Conservation (phyloP, 2,797 vertebrate species). For the Octomys mimax region DNA sequence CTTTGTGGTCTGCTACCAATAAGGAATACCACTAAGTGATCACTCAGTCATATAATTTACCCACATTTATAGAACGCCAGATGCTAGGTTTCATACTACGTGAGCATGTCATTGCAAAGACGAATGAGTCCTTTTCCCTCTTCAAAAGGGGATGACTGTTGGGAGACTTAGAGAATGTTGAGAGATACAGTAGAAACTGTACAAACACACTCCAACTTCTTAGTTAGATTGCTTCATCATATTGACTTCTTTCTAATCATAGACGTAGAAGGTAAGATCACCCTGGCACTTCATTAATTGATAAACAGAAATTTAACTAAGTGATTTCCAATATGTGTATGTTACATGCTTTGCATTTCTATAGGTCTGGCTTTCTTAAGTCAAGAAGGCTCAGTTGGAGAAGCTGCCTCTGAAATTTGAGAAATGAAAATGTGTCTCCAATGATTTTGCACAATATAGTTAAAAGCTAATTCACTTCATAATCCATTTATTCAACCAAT, state of each 20-base stretch:
- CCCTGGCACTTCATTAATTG: background rate
- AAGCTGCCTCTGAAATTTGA: constrained; percentile 38
- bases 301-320: constrained; percentile 23
- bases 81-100: background rate
- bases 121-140: background rate
- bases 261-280: background rate
- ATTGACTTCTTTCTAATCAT: background rate
- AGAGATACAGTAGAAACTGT: background rate
- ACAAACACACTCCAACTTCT: background rate
- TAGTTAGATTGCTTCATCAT: background rate
- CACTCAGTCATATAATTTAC: background rate
- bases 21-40: background rate
- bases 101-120: background rate
- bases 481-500: constrained; percentile 40
- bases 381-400: background rate
- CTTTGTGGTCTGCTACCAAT: background rate
- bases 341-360: background rate
- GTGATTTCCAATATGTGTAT: background rate
- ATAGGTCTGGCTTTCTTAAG: background rate
- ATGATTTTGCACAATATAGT: constrained; percentile 19
- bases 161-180: background rate
- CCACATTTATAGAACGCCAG: background rate
- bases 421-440: background rate
- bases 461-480: constrained; percentile 44
- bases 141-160: background rate